Percentiles rank a stretch among this genome's conserved stretches.
These are phyloP conservation scores for Entomobrya multifasciata DNA, from an alignment of 2,888 invertebrate species.

Conservation along the genomic window DNA sequence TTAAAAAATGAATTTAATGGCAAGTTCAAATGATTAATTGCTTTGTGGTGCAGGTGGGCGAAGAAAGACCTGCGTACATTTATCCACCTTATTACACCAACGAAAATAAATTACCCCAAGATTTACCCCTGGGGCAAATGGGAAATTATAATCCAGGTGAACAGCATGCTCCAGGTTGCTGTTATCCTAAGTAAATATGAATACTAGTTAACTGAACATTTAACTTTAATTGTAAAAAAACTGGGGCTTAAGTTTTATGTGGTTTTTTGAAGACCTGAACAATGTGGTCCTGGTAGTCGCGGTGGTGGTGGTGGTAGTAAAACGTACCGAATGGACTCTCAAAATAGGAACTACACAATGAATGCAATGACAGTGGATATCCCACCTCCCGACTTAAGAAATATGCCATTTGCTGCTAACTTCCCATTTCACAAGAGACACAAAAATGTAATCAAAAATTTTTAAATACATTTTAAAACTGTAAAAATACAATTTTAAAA, in stretches of 20 bases:
- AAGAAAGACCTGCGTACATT: constrained; percentile 74
- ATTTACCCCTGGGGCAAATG: constrained; percentile 71
- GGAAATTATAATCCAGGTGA: constrained; percentile 72
- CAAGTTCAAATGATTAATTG: neutral
- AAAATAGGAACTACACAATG: constrained; percentile 38
- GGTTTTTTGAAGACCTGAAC: too few species aligned
- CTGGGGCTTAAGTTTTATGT: too few species aligned
- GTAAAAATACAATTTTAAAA: too few species aligned
- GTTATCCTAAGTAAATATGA: constrained; percentile 63
- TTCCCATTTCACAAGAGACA: too few species aligned
- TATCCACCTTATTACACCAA: constrained; percentile 70
- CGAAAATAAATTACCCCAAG: constrained; percentile 70
- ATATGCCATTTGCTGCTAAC: neutral
- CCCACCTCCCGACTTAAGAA: constrained; percentile 29
- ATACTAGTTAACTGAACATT: too few species aligned
- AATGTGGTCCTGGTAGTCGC: too few species aligned
- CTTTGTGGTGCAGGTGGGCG: constrained; percentile 68
- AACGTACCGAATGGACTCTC: constrained; percentile 43
- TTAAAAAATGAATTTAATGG: neutral
- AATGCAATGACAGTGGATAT: constrained; percentile 59
- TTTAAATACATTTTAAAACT: too few species aligned
- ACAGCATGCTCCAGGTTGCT: constrained; percentile 61
- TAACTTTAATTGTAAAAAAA: too few species aligned
- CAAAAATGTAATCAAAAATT: too few species aligned
- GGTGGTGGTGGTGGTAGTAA: constrained; percentile 46